Evolutionary conservation across 2,113 vertebrate genomes (phyloP).

Genomic region (Morone saxatilis): DNA sequence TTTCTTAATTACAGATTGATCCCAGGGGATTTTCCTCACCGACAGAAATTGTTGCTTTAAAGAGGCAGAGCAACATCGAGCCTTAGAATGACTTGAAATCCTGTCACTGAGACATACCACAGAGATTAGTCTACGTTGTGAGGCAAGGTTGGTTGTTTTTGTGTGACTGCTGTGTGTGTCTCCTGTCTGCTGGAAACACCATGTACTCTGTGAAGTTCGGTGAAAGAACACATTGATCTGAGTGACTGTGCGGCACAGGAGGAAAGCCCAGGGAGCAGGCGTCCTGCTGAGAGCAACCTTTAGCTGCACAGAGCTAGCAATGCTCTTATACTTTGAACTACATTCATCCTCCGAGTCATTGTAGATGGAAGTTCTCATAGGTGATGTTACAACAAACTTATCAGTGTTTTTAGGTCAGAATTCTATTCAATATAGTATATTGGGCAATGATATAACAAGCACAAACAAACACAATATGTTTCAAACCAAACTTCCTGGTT

Average conservation of each 20-base stretch:
- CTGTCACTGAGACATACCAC: slow-evolving; percentile 74
- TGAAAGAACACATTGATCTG: slow-evolving; percentile 78
- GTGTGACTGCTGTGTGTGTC: slow-evolving; percentile 67
- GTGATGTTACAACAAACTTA: slow-evolving; percentile 24
- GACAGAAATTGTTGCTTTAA: slow-evolving; percentile 54
- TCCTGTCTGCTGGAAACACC: slow-evolving; percentile 71
- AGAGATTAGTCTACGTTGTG: slow-evolving; percentile 70
- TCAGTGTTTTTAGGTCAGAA: neutral
- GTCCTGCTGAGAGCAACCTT: slow-evolving; percentile 69
- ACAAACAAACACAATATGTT: neutral
- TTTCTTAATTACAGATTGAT: slow-evolving; percentile 68
- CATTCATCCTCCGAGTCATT: slow-evolving; percentile 33
- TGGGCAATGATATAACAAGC: neutral
- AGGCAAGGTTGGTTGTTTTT: slow-evolving; percentile 70
- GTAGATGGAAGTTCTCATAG: neutral
- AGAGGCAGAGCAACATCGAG: slow-evolving; percentile 48
- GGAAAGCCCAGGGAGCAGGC: slow-evolving; percentile 56
- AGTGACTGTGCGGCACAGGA: slow-evolving; percentile 62
- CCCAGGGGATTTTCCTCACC: slow-evolving; percentile 50
- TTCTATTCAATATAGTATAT: neutral
- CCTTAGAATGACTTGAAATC: slow-evolving; percentile 50
- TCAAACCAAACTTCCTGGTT: neutral
- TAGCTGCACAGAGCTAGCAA: slow-evolving; percentile 39
- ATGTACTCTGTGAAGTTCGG: slow-evolving; percentile 73
- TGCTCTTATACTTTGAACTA: slow-evolving; percentile 36